These are phyloP conservation scores for Leucophenga maculata DNA, from an alignment of 2,888 invertebrate genomes.

Conservation along the genomic window DNA sequence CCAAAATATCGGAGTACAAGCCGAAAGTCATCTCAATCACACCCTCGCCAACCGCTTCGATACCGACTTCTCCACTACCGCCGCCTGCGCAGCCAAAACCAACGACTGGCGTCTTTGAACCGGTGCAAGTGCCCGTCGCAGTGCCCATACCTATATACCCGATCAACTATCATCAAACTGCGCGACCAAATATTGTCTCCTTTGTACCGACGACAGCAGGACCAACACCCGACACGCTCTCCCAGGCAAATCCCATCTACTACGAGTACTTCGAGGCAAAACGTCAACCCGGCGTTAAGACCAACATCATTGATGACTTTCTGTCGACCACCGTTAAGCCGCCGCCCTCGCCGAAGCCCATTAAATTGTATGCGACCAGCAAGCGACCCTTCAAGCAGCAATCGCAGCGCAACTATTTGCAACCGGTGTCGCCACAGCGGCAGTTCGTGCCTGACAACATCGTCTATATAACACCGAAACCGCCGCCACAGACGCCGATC, in stretches of 20 bases:
- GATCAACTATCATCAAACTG: conserved; percentile 50
- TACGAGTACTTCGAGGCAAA: conserved; percentile 72
- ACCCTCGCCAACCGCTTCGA: conserved; percentile 76
- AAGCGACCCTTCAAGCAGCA: conserved; percentile 53
- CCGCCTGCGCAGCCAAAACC: conserved; percentile 31
- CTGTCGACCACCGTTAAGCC: conserved; percentile 52
- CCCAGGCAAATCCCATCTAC: conserved; percentile 71
- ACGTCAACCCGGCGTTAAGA: conserved; percentile 60
- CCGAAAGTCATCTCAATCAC: conserved; percentile 58
- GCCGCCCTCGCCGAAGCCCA: conserved; percentile 44
- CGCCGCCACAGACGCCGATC: conserved; percentile 61
- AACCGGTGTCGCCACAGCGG: conserved; percentile 42
- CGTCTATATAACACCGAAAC: conserved; percentile 74
- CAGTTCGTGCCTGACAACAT: conserved; percentile 58
- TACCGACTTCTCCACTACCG: conserved; percentile 50
- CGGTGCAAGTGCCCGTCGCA: conserved; percentile 61
- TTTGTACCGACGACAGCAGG: conserved; percentile 65
- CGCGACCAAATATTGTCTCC: conserved; percentile 54
- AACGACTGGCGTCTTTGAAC: conserved; percentile 47
- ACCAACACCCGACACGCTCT: conserved; percentile 53
- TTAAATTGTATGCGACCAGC: conserved; percentile 50
- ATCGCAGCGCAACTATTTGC: conserved; percentile 41
- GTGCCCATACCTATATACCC: conserved; percentile 66
- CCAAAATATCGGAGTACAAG: conserved; percentile 57
- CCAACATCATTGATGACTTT: conserved; percentile 61